These are phyloP conservation scores for Onychostoma macrolepis DNA, from an alignment of 2,113 vertebrate species.

Conservation along the genomic window DNA sequence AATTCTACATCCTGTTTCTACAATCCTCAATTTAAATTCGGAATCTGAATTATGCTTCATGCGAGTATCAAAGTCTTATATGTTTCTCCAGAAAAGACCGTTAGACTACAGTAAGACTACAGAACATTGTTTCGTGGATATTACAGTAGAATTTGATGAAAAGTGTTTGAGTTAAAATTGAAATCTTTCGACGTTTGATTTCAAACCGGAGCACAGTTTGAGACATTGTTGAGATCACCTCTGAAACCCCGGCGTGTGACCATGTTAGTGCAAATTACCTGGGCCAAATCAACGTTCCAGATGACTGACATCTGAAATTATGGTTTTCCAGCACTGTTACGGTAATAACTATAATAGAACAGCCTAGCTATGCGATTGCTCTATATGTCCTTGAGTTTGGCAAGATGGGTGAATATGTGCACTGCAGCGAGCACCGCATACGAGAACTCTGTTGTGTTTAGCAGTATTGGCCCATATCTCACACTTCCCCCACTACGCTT, in stretches of 20 bases:
- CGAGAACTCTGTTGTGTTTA: constrained; percentile 10
- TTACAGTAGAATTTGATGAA: background rate
- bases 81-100: background rate
- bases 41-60: background rate
- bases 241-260: background rate
- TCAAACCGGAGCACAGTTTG: constrained; percentile 4
- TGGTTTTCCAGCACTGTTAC: background rate
- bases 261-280: background rate
- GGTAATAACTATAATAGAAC: background rate
- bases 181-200: background rate
- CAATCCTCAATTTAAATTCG: background rate
- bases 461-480: background rate
- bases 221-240: background rate
- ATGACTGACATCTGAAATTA: background rate
- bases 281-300: background rate
- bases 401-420: background rate
- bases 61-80: background rate
- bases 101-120: background rate
- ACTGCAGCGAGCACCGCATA: background rate
- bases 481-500: background rate
- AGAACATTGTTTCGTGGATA: background rate
- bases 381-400: background rate
- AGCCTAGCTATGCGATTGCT: background rate
- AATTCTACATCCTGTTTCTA: background rate
- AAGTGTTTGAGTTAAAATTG: background rate